Conservation (phyloP, 2,888 invertebrate genomes). For the Heliconius erato region DNA sequence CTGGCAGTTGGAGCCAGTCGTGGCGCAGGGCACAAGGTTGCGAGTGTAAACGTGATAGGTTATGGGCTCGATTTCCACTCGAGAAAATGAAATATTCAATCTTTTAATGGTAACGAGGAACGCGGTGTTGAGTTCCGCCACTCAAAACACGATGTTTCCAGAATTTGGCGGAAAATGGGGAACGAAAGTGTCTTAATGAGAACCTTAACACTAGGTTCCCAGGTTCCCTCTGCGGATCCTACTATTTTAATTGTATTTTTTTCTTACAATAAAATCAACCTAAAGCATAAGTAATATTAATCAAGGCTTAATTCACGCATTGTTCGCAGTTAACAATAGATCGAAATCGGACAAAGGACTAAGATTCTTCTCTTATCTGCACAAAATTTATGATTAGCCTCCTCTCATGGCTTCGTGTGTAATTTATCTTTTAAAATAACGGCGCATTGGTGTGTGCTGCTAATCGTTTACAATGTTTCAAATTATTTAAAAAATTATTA, state of each 20-base stretch:
- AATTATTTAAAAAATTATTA: neutral
- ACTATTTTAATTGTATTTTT: neutral
- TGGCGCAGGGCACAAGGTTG: too few species aligned
- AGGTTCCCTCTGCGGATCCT: too few species aligned
- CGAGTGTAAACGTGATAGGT: too few species aligned
- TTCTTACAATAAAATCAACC: conserved; percentile 42
- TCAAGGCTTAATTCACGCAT: conserved; percentile 50
- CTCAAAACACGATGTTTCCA: too few species aligned
- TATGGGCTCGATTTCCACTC: too few species aligned
- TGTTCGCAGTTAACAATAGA: conserved; percentile 53
- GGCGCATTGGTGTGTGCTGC: conserved; percentile 1
- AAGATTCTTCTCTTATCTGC: conserved; percentile 44
- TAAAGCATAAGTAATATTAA: conserved; percentile 45
- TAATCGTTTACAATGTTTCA: too few species aligned
- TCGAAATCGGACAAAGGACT: conserved; percentile 51
- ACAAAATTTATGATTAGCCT: conserved; percentile 18
- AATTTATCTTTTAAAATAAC: conserved; percentile 20
- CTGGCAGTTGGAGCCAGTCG: neutral
- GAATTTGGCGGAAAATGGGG: too few species aligned
- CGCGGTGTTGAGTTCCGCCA: too few species aligned
- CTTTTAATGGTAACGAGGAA: too few species aligned
- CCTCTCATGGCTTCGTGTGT: neutral
- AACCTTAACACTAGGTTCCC: too few species aligned
- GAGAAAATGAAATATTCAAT: too few species aligned
- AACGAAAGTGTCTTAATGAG: too few species aligned